Base-by-base conservation (phyloP, 2,113 vertebrate genomes). In the Eidolon helvum region DNA sequence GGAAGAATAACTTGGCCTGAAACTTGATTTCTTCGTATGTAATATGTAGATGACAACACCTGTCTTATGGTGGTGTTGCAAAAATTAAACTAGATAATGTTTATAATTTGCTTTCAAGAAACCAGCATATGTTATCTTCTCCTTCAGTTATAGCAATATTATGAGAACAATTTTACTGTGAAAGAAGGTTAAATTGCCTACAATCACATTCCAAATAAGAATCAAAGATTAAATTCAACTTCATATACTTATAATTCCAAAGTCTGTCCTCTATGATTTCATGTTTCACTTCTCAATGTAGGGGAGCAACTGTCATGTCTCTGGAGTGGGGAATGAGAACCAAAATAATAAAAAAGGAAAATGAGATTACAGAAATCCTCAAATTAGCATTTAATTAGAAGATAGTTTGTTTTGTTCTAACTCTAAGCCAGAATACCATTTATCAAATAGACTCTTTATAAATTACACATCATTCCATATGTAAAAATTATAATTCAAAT, bases 371-470 rank as follows among this genome's bases (percentile, higher is more conserved):
- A 59, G 15, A 19, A 78, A 22, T 75, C 24, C 15, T 71, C 48
- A 84, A 92, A 71, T 97, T 84, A 91, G 35, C 16, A 71, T 53
- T 94, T 38, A 84, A 85, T 92, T 90, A 96, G 43, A 85, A 50
- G 15, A 72, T 63, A 43, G 10, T 65, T 59, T 80, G 21, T 71
- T 95, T 89, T 80, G 10, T 48, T 79, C 11, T 87, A 91, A 93
- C 75, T 95, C 65, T 85, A 63, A 89, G 16, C 3, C 43, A 53
- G 4, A 89, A 72, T 10, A 85, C 2, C 22, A 61, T 61, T 92
- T 93, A 53, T 48, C 6, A 90, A 35, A 87, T 18, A 90, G 14
- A 82, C 30, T 92, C 26, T 74, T 45, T 87, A 83, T 72, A 85
- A 72, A 38, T 69, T 91, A 48, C 5, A 87, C 69, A 72, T 45